Evolutionary conservation across 2,888 invertebrate genomes (phyloP), one percentile per base, ranked within the genome.

Genomic region (Leptinotarsa rubiginosa): DNA sequence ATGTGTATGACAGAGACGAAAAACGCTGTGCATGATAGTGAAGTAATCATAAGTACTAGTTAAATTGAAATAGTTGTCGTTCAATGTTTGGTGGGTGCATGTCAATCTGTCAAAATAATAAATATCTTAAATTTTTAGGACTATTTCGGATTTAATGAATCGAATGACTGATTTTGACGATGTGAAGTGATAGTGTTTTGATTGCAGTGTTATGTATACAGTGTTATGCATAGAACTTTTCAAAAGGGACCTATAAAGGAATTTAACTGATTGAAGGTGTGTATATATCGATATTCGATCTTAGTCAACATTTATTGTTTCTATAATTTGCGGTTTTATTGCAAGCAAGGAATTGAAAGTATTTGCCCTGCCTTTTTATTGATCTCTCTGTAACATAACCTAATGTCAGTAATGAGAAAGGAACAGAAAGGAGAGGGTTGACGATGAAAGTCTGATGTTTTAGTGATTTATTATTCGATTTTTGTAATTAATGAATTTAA

Each of bases 51-150:
- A 62, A 62, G 62, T 62, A 31, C 71, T 64, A 77, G 76, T 77
- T 77, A 80, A 81, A 80, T 77, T 75, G 77, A 80, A 83, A 81
- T 81, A 83, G 83, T 84, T 83, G 83, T 83, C 81, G 82, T 82
- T 79, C 81, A 81, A 82, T 83, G 84, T 82, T 83, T 82, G 81
- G 54, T 68, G 54, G 78, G 81, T 81, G 80, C 79, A 82, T 81
- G 81, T 78, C 73, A 78, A 80, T 76, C 81, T 83, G 83, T 83
- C 82, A 83, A 82, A 82, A 81, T 75, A 80, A 66, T 74, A 69
- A 71, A 73, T 78, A 73, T 75, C 50, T 69, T 65, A 62, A 56
- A 50, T 67, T 50, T 20, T 47, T 59, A 62, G 41, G 15, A 15
- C 47, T 50, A 49, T 69, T 52, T 69, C 65, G 7, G 13, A 22